These are phyloP conservation scores for Calosoma granatense DNA, from an alignment of 1,140 invertebrate genomes.

Conservation along the genomic window DNA sequence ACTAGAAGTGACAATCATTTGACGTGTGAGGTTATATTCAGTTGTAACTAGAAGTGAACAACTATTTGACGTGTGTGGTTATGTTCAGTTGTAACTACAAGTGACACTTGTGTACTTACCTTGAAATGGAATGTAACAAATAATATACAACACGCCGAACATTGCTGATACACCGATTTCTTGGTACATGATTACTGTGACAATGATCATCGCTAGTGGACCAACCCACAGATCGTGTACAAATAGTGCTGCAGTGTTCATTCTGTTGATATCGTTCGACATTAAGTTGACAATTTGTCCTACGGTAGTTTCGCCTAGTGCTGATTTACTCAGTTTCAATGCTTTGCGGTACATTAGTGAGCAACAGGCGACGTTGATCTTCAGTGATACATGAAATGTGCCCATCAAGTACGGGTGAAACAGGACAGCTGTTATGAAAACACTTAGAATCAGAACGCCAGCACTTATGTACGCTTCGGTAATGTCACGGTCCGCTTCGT, in stretches of 20 bases:
- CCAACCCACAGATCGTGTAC: conserved; percentile 73
- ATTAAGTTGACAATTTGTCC: conserved; percentile 88
- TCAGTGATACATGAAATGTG: conserved; percentile 66
- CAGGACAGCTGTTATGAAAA: conserved; percentile 56
- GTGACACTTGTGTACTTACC: conserved; percentile 43
- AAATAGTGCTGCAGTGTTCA: conserved; percentile 59
- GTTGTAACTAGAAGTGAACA: too few species aligned
- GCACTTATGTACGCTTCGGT: conserved; percentile 56
- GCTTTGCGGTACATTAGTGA: conserved; percentile 77
- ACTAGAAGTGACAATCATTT: too few species aligned
- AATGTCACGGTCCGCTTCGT: conserved; percentile 32
- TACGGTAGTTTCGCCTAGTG: conserved; percentile 65
- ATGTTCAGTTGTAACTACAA: too few species aligned
- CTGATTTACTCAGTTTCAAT: conserved; percentile 55
- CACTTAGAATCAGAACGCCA: conserved; percentile 52
- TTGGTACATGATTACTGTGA: conserved; percentile 69
- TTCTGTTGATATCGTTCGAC: conserved; percentile 76
- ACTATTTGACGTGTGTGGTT: too few species aligned
- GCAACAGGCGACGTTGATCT: conserved; percentile 66
- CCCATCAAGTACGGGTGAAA: conserved; percentile 72
- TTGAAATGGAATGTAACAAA: conserved; percentile 80
- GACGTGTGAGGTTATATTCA: too few species aligned
- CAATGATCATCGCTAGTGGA: conserved; percentile 67
- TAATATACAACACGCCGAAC: conserved; percentile 65
- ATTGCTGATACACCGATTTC: conserved; percentile 66